phyloP scores from a whole-genome alignment of 2,797 vertebrate genomes.

The Ara ararauna region DNA sequence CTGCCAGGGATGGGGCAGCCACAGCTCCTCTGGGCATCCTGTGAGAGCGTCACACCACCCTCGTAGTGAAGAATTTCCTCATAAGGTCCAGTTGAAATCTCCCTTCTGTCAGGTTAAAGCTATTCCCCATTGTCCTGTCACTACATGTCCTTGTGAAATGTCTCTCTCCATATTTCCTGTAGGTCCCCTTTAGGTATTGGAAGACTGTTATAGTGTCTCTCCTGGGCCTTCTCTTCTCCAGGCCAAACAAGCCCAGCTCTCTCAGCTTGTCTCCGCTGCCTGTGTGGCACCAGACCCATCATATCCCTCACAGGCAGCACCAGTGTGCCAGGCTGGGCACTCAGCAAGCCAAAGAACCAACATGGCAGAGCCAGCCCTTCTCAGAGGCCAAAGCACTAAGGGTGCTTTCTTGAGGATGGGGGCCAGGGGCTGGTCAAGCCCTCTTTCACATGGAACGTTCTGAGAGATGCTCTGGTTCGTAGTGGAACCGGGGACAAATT shows the following conservation, averaged over 20 bases:
- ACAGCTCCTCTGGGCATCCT: no score
- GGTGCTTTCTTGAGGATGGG: background rate
- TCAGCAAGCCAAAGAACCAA: accelerated
- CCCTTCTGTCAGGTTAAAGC: no score
- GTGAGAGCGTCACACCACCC: no score
- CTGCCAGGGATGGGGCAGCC: no score
- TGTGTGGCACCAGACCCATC: background rate
- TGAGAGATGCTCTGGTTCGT: background rate
- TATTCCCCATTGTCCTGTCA: background rate
- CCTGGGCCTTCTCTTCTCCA: background rate
- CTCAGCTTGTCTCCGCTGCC: background rate
- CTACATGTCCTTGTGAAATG: background rate
- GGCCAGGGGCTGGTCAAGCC: background rate
- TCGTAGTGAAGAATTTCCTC: no score
- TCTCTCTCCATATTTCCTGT: background rate
- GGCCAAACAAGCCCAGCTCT: background rate
- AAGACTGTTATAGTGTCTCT: background rate
- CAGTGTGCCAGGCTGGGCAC: background rate
- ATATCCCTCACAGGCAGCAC: background rate
- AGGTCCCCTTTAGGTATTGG: background rate
- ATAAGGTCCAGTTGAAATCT: no score
- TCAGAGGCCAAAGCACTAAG: background rate
- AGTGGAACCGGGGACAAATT: background rate
- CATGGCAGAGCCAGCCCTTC: accelerated
- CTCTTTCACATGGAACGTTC: background rate